Percentiles rank a stretch among this genome's conserved stretches.
Conservation (phyloP, 2,888 invertebrate species). For the Drosophila eohydei region DNA sequence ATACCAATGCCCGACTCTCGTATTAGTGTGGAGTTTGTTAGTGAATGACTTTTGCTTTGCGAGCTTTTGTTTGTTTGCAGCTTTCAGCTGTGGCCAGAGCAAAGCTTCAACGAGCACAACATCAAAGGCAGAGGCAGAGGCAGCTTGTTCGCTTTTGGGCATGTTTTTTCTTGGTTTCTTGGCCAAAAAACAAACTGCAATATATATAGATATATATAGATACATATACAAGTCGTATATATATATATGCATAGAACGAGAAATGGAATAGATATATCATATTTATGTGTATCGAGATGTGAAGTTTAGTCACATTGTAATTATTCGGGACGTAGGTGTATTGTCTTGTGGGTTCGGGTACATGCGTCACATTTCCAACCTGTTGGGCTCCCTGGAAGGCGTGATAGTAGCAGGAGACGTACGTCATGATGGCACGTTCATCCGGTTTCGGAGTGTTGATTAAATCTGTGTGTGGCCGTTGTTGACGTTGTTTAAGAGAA, state of each 20-base stretch:
- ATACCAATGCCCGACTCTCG: conserved; percentile 37
- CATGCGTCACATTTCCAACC: conserved; percentile 88
- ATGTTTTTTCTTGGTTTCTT: conserved; percentile 43
- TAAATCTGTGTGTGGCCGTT: conserved; percentile 90
- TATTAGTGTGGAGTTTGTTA: conserved; percentile 47
- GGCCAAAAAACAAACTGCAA: conserved; percentile 82
- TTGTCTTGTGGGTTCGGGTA: conserved; percentile 85
- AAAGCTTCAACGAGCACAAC: conserved; percentile 15
- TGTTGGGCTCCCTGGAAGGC: conserved; percentile 99
- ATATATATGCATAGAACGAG: conserved; percentile 51
- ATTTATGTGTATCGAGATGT: conserved; percentile 84
- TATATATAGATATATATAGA: conserved; percentile 43
- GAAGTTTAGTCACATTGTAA: conserved; percentile 86
- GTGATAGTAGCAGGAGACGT: conserved; percentile 99
- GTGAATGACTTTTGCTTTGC: conserved; percentile 23
- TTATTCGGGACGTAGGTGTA: conserved; percentile 85
- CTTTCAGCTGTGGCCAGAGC: neutral
- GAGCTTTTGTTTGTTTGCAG: conserved; percentile 17
- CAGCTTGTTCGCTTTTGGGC: conserved; percentile 35
- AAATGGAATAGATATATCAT: conserved; percentile 67
- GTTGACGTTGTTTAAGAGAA: conserved; percentile 20
- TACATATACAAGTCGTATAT: conserved; percentile 23
- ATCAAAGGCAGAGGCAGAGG: conserved; percentile 16
- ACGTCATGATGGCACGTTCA: conserved; percentile 99
- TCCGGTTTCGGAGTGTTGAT: conserved; percentile 99